Base-by-base conservation (phyloP, 2,113 vertebrate genomes). In the Passer domesticus region DNA sequence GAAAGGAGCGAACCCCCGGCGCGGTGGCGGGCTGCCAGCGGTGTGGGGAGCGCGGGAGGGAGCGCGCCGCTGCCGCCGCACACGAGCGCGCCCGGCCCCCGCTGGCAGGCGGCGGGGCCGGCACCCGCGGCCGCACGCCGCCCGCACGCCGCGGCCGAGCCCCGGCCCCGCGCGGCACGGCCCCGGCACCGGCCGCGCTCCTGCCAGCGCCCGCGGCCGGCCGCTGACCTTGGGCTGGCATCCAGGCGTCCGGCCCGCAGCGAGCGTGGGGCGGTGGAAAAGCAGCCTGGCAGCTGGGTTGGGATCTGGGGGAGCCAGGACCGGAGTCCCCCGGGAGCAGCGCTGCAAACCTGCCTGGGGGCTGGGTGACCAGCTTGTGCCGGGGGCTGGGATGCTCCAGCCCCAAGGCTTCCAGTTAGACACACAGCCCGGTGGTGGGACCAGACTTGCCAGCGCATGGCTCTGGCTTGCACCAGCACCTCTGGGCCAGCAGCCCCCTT, bases 1-100 rank as follows among this genome's bases (percentile, higher is more conserved):
- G 99, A 99, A 99, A 98, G 98, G 98, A 98, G 98, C 98, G 98
- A 99, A 98, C 99, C 98, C 98, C 98, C 98, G 96, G 96, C 96
- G 94, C 98, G 98, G 98, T 98, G 98, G 99, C 99, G 97, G 98
- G 98, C 98, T 98, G 99, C 99, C 99, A 99, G 98, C 83, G 23
- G 95, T 37, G 68, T 46, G 88, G 88, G 85, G 92, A 80, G 77
- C 27, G 81, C 83, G 58, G 92, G 92, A 55, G 98, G 98, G 98
- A 98, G 98, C 97, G 96, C 96, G 98, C 78, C 43, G 62, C 41
- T 15, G n/a, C 98, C 95, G 98, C 98, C 97, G 98, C 99, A 99
- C 99, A 99, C 98, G 98, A 98, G 97, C 97, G 98, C 92, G 97
- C 98, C 98, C 96, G 94, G 98, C 86, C 87, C 97, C 96, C 73